These are phyloP conservation scores for Leucoptera coffeella DNA, from an alignment of 2,888 invertebrate genomes.

Conservation along the genomic window DNA sequence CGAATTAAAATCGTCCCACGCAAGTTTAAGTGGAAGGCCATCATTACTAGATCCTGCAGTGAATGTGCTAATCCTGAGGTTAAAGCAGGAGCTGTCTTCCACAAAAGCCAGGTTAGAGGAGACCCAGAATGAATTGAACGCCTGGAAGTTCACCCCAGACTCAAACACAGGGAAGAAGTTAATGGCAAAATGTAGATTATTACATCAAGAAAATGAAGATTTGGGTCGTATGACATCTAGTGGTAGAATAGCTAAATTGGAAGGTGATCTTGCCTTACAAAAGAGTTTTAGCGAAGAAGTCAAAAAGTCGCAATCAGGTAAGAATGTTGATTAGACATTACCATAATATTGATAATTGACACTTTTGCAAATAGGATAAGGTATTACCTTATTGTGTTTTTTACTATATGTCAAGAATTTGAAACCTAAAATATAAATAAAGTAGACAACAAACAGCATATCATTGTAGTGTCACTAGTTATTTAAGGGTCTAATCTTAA, in stretches of 20 bases:
- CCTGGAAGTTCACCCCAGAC: constrained; percentile 99
- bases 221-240: constrained; percentile 93
- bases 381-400: too few relatives aligned
- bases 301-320: constrained; percentile 92
- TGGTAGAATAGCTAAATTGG: constrained; percentile 89
- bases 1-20: constrained; percentile 85
- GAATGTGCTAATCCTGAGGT: constrained; percentile 84
- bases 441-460: too few relatives aligned
- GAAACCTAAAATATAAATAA: too few relatives aligned
- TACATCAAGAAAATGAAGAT: constrained; percentile 97
- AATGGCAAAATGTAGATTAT: constrained; percentile 92
- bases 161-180: constrained; percentile 96
- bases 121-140: constrained; percentile 94
- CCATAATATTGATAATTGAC: too few relatives aligned
- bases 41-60: constrained; percentile 89
- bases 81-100: constrained; percentile 84
- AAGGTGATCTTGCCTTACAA: constrained; percentile 91
- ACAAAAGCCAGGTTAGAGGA: constrained; percentile 90
- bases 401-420: too few relatives aligned
- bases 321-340: too few relatives aligned
- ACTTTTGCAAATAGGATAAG: too few relatives aligned
- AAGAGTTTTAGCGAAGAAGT: constrained; percentile 95
- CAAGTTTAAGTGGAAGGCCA: constrained; percentile 69
- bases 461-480: too few relatives aligned
- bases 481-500: too few relatives aligned